Evolutionary conservation across 2,113 vertebrate species (phyloP), one percentile per base, ranked within the genome.

Genomic region (Physeter macrocephalus): DNA sequence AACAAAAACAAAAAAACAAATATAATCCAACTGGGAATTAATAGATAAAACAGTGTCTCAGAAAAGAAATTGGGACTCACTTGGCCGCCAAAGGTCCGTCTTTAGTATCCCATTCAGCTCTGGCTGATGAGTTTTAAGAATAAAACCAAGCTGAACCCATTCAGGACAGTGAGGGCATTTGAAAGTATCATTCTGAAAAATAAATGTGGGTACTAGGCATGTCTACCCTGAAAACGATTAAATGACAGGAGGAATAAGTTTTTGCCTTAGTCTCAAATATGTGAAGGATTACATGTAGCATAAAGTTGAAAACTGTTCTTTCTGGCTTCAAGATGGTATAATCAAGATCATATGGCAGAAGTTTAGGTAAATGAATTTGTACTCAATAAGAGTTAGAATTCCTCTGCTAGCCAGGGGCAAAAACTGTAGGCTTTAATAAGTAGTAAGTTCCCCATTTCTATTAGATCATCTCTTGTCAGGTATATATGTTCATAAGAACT

Each of bases 51-150:
- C 6, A 77, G 11, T 41, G 13, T 36, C 27, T 39, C 27, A 67
- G 34, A 62, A 74, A 69, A 82, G 4, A 54, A 62, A 62, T 6
- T 27, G 6, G 36, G 21, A 72, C 23, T 25, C 7, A 39, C 2
- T 54, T 43, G 23, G 14, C 41, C 31, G 5, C 4, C 15, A 67
- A 52, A 82, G 0, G 5, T 54, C 34, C 0, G 0, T 34, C 15
- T 74, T 87, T 54, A 74, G 39, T 18, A 81, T 36, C 23, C 12
- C 36, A 39, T 36, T 90, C 3, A 61, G 13, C 64, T 61, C 15
- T 61, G 52, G 5, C 14, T 64, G 54, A 31, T 59, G 46, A 29
- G 36, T 87, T 86, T 93, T 82, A 77, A 61, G 41, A 75, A 49
- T 46, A 41, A 75, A 82, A 39, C 12, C 59, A 39, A 83, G 14